These are phyloP conservation scores for Platygyra sinensis DNA, from an alignment of 64 coral and sea anemone genomes.

Conservation along the genomic window DNA sequence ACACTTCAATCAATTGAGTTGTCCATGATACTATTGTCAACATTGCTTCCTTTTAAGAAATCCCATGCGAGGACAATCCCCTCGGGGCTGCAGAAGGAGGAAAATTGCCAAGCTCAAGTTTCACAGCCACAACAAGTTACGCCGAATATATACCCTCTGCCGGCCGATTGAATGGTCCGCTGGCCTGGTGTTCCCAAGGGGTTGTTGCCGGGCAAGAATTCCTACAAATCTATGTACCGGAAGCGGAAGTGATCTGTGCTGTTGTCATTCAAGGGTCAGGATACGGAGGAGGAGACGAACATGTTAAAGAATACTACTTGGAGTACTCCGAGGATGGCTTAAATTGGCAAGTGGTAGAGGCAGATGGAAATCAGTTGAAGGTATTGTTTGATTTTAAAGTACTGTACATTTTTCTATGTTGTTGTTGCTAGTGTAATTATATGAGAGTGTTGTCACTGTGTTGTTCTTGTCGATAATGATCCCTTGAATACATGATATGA, in stretches of 20 bases:
- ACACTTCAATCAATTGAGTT: no score
- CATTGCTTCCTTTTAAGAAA: background rate
- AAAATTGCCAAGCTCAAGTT: background rate
- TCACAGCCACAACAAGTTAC: background rate
- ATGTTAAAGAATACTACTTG: conserved; percentile 16
- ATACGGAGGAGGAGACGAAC: background rate
- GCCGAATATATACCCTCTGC: background rate
- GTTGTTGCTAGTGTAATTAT: no score
- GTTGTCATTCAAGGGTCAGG: conserved; percentile 60
- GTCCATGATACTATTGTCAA: no score
- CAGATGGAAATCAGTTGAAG: conserved; percentile 9
- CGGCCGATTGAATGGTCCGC: conserved; percentile 37
- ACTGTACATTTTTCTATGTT: no score
- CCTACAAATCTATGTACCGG: conserved; percentile 46
- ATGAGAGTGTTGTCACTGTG: no score
- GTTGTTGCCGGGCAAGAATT: background rate
- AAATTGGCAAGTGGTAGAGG: conserved; percentile 18
- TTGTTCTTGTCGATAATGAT: no score
- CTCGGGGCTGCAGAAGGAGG: background rate
- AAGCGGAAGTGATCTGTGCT: conserved; percentile 26
- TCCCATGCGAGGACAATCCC: conserved; percentile 17
- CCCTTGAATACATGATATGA: no score
- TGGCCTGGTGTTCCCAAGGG: conserved; percentile 31
- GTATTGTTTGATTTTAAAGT: background rate
- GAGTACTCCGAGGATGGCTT: conserved; percentile 22